Conservation (phyloP, 2,888 invertebrate genomes). For the Agrochola litura region DNA sequence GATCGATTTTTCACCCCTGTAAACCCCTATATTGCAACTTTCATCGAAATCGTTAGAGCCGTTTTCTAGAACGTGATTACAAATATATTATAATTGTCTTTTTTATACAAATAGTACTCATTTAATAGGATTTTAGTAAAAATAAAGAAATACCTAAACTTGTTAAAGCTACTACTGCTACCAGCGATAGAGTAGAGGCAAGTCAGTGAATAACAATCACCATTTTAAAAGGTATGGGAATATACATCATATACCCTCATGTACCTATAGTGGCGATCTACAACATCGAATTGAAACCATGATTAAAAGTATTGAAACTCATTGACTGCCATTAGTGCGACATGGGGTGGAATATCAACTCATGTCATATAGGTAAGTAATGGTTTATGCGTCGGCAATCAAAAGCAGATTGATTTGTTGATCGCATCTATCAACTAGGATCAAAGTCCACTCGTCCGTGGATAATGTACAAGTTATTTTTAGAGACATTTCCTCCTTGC, state of each 20-base stretch:
- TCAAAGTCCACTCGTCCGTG: constrained; percentile 75
- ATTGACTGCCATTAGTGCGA: constrained; percentile 43
- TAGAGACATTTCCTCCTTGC: constrained; percentile 60
- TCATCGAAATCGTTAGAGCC: no score
- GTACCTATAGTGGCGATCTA: not conserved
- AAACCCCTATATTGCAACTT: no score
- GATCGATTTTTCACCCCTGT: no score
- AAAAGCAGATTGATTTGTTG: constrained; percentile 74
- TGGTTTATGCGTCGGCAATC: constrained; percentile 63
- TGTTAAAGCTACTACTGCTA: constrained; percentile 12
- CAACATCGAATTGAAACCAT: constrained; percentile 31
- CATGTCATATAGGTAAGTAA: constrained; percentile 31
- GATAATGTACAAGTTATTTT: constrained; percentile 69
- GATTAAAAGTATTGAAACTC: constrained; percentile 50
- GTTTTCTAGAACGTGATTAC: no score
- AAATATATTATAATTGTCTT: no score
- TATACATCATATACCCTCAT: not conserved
- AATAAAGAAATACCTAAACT: constrained; percentile 5
- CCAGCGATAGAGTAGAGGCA: not conserved
- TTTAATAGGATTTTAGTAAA: not conserved
- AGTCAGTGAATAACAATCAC: constrained; percentile 4
- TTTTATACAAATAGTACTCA: no score
- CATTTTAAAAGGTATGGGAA: not conserved
- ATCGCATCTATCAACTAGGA: constrained; percentile 63
- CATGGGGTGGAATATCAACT: constrained; percentile 13